phyloP scores from a whole-genome alignment of 2,113 vertebrate genomes.

The Mohoua ochrocephala region DNA sequence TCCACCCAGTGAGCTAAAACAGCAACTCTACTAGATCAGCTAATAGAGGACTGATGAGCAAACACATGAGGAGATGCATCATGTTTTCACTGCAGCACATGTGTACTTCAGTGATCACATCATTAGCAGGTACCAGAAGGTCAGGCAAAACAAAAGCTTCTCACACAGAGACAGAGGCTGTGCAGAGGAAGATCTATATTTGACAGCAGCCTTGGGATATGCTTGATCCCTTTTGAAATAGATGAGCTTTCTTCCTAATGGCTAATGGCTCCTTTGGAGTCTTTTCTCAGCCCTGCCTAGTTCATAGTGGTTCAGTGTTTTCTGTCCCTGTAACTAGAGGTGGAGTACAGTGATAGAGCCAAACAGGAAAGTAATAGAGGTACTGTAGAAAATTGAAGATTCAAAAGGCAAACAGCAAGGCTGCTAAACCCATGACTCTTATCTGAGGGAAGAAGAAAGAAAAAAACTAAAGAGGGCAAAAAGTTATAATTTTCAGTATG shows the following conservation, averaged over 20 bases:
- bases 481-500: background rate
- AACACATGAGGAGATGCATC: background rate
- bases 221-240: conserved; percentile 2
- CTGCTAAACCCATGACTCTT: background rate
- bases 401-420: background rate
- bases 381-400: background rate
- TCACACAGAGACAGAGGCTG: background rate
- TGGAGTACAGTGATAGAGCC: background rate
- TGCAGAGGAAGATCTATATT: conserved; percentile 27
- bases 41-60: background rate
- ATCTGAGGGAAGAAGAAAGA: too few species aligned
- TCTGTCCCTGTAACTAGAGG: background rate
- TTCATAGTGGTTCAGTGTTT: conserved; percentile 16
- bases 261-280: background rate
- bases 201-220: conserved; percentile 12
- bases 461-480: background rate
- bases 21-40: background rate
- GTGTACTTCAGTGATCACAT: background rate
- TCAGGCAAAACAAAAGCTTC: conserved; percentile 4
- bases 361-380: background rate
- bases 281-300: background rate
- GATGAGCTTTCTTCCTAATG: background rate
- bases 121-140: conserved; percentile 28
- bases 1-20: conserved; percentile 33
- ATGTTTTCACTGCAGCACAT: background rate